These are phyloP conservation scores for Jordanella pulchra DNA, from an alignment of 2,797 vertebrate genomes.

Conservation along the genomic window DNA sequence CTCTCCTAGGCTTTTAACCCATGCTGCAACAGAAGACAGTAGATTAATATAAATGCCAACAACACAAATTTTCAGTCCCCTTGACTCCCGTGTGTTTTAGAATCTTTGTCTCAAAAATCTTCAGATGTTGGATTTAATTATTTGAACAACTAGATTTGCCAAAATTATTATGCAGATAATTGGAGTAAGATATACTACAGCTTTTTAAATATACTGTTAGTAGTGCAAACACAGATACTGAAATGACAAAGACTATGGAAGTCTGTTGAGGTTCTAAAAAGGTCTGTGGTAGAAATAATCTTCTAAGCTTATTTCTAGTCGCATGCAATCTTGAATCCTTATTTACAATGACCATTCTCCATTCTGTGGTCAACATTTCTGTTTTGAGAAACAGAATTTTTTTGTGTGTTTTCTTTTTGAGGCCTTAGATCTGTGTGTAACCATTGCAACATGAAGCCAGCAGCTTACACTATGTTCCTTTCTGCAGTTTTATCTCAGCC, in stretches of 20 bases:
- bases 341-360: not conserved
- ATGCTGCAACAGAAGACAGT: too few relatives aligned
- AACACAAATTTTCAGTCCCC: too few relatives aligned
- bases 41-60: too few relatives aligned
- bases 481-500: constrained; percentile 58
- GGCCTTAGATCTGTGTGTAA: constrained; percentile 42
- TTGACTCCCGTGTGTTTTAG: too few relatives aligned
- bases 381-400: constrained; percentile 18
- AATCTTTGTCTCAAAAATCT: not conserved
- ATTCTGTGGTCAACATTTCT: constrained; percentile 19
- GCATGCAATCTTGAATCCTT: not conserved
- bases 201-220: not conserved
- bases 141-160: too few relatives aligned
- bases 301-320: constrained; percentile 10
- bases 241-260: not conserved
- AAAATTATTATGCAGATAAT: too few relatives aligned
- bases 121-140: not conserved
- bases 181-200: not conserved
- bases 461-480: constrained; percentile 52
- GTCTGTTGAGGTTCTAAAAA: not conserved
- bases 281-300: not conserved
- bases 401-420: too few relatives aligned
- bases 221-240: not conserved
- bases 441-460: constrained; percentile 51
- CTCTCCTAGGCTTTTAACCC: too few relatives aligned